Percentiles rank a stretch among this genome's conserved stretches.
These are phyloP conservation scores for Hucho hucho DNA, from an alignment of 2,113 vertebrate genomes.

Conservation along the genomic window DNA sequence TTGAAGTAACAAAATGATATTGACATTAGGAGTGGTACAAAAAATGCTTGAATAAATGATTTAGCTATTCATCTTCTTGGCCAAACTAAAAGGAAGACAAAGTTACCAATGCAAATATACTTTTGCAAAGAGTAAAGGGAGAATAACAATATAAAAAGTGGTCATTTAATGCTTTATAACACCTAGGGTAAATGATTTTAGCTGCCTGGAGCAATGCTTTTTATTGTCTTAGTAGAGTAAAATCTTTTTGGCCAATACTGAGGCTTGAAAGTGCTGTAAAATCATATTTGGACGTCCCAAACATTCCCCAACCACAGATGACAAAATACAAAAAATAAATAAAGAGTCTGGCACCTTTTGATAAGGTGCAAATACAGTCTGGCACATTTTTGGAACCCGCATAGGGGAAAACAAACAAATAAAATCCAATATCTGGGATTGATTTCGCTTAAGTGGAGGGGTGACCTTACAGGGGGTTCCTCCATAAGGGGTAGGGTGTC, in stretches of 20 bases:
- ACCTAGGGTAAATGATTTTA: slow-evolving; percentile 63
- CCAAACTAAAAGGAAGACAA: slow-evolving; percentile 55
- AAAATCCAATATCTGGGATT: slow-evolving; percentile 14
- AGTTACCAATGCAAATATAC: slow-evolving; percentile 39
- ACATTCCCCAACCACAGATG: slow-evolving; percentile 53
- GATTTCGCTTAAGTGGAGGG: background rate
- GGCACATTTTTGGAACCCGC: slow-evolving; percentile 47
- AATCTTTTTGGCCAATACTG: slow-evolving; percentile 60
- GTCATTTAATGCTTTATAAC: slow-evolving; percentile 48
- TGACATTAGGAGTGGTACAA: slow-evolving; percentile 41
- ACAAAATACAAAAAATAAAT: slow-evolving; percentile 40
- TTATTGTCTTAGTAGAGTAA: slow-evolving; percentile 59
- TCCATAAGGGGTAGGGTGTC: slow-evolving; percentile 3
- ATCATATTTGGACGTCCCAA: slow-evolving; percentile 75
- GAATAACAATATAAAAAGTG: slow-evolving; percentile 48
- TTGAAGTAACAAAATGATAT: slow-evolving; percentile 35
- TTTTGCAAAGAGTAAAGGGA: slow-evolving; percentile 47
- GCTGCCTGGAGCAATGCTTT: slow-evolving; percentile 72
- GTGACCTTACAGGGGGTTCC: slow-evolving; percentile 19
- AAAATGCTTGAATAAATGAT: slow-evolving; percentile 44
- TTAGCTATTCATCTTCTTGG: slow-evolving; percentile 44
- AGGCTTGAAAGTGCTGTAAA: slow-evolving; percentile 78
- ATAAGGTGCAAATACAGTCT: slow-evolving; percentile 50
- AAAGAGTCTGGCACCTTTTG: slow-evolving; percentile 33
- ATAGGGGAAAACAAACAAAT: slow-evolving; percentile 19